Evolutionary conservation across 1,140 invertebrate species (phyloP).

Genomic region (Physella acuta): DNA sequence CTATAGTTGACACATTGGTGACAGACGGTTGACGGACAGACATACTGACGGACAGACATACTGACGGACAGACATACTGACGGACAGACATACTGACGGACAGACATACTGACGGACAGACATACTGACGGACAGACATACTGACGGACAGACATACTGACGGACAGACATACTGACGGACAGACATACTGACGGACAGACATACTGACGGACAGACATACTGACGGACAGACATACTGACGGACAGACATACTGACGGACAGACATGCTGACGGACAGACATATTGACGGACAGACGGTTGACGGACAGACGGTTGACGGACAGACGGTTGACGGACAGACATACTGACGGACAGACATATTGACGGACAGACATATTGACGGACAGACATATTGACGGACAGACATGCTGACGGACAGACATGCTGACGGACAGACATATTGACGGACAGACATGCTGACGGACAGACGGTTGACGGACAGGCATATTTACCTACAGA

Average conservation of each 20-base stretch:
- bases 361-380: neutral
- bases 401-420: neutral
- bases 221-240: neutral
- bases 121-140: neutral
- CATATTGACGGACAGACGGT: neutral
- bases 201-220: neutral
- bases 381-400: neutral
- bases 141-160: neutral
- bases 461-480: neutral
- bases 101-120: neutral
- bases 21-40: neutral
- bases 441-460: neutral
- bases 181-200: neutral
- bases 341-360: neutral
- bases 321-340: neutral
- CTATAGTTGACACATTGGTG: too few relatives aligned
- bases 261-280: conserved; percentile 6
- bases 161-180: neutral
- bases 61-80: neutral
- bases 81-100: too few relatives aligned
- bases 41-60: neutral
- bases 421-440: neutral
- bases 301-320: neutral
- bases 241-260: neutral
- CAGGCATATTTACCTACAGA: neutral